phyloP scores from a whole-genome alignment of 2,888 invertebrate genomes.

The Leptopterna dolabrata region DNA sequence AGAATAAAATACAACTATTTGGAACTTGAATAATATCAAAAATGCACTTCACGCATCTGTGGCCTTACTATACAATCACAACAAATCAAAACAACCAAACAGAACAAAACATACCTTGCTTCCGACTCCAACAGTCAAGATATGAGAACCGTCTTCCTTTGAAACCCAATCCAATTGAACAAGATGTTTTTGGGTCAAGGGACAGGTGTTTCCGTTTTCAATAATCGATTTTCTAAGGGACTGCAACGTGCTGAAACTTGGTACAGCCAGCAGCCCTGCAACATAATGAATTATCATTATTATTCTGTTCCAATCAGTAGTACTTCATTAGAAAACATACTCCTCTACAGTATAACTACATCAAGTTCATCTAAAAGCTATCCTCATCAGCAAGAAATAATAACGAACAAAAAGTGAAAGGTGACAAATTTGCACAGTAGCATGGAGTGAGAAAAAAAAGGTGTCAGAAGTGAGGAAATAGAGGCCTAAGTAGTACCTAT shows the following conservation, averaged over 20 bases:
- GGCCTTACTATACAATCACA: too few relatives aligned
- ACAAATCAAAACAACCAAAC: not conserved
- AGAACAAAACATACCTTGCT: slow-evolving; percentile 72
- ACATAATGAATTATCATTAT: not conserved
- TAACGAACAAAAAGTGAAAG: slow-evolving; percentile 18
- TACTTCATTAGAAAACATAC: not conserved
- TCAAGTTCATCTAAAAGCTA: not conserved
- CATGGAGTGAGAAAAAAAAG: not conserved
- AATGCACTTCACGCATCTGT: not conserved
- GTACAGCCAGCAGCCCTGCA: slow-evolving; percentile 81
- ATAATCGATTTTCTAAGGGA: slow-evolving; percentile 88
- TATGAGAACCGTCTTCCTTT: slow-evolving; percentile 98
- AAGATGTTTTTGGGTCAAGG: slow-evolving; percentile 89
- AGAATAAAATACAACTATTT: not conserved
- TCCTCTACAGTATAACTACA: not conserved
- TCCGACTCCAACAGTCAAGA: slow-evolving; percentile 95
- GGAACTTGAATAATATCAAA: too few relatives aligned
- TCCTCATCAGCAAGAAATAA: not conserved
- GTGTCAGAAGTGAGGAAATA: slow-evolving; percentile 23
- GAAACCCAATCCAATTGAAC: slow-evolving; percentile 99
- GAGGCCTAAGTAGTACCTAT: slow-evolving; percentile 38
- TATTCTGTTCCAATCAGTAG: not conserved
- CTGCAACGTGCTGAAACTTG: slow-evolving; percentile 90
- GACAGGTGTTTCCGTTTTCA: slow-evolving; percentile 92
- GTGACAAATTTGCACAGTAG: slow-evolving; percentile 9